Conservation (phyloP, 2,888 invertebrate genomes). For the Conus canariensis region DNA sequence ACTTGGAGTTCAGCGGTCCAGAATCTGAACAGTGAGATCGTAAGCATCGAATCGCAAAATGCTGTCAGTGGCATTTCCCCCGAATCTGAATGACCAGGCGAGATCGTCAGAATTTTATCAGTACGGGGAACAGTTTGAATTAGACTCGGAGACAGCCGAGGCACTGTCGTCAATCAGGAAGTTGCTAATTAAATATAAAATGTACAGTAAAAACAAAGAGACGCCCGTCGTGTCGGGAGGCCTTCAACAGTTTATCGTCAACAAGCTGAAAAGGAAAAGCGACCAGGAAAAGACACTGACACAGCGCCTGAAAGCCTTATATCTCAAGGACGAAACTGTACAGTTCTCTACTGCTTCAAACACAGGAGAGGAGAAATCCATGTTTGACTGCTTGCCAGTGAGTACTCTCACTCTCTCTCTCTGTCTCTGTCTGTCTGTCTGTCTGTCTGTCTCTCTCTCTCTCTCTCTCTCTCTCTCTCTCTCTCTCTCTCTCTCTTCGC, state of each 20-base stretch:
- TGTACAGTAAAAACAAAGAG: slow-evolving; percentile 63
- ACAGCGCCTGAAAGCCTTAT: slow-evolving; percentile 46
- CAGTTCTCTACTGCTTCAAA: background rate
- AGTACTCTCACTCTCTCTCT: slow-evolving; percentile 14
- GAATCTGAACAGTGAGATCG: too few relatives aligned
- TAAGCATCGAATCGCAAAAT: background rate
- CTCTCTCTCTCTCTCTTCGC: background rate
- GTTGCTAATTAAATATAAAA: slow-evolving; percentile 65
- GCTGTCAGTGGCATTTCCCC: slow-evolving; percentile 12
- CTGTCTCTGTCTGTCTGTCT: background rate
- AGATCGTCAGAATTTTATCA: background rate
- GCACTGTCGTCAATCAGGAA: slow-evolving; percentile 56
- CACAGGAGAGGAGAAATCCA: slow-evolving; percentile 15
- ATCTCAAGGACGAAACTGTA: slow-evolving; percentile 43
- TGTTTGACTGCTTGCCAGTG: slow-evolving; percentile 53
- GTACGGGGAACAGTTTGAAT: background rate
- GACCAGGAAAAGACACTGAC: slow-evolving; percentile 32
- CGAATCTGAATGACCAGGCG: background rate
- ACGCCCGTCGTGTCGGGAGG: slow-evolving; percentile 65
- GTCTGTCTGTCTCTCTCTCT: background rate
- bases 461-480: background rate
- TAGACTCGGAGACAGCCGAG: slow-evolving; percentile 10
- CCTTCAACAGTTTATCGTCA: slow-evolving; percentile 67
- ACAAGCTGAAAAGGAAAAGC: slow-evolving; percentile 52
- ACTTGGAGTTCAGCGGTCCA: background rate